These are phyloP conservation scores for Pseudobourletiella spinata DNA, from an alignment of 1,140 invertebrate genomes.

Conservation along the genomic window DNA sequence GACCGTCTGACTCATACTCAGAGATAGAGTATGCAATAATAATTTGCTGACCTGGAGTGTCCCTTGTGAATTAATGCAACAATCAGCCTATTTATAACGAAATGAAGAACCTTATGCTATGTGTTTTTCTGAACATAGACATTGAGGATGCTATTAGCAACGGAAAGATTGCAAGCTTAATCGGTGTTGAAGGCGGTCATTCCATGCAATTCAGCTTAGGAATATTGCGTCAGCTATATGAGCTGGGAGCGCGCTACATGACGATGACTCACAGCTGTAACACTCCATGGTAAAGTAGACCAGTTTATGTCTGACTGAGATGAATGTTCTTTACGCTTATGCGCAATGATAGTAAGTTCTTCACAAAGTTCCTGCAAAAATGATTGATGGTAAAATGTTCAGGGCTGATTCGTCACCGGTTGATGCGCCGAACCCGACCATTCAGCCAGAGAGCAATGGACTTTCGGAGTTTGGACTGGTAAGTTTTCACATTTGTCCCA, in stretches of 20 bases:
- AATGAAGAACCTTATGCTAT: background rate
- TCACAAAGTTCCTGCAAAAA: too few relatives aligned
- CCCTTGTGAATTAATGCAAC: background rate
- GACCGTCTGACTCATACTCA: background rate
- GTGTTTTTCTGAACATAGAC: slow-evolving; percentile 47
- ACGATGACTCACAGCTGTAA: slow-evolving; percentile 80
- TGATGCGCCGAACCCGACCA: background rate
- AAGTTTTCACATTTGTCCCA: background rate
- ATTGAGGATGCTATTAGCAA: slow-evolving; percentile 63
- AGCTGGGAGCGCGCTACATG: slow-evolving; percentile 70
- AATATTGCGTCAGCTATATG: slow-evolving; percentile 69
- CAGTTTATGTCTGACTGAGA: too few relatives aligned
- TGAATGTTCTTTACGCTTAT: background rate
- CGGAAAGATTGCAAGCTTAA: slow-evolving; percentile 59
- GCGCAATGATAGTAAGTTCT: background rate
- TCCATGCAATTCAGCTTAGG: slow-evolving; percentile 71
- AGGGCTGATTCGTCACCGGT: slow-evolving; percentile 28
- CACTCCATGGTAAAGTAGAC: slow-evolving; percentile 73
- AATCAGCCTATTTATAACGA: background rate
- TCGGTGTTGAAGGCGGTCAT: slow-evolving; percentile 62
- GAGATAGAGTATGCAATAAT: background rate
- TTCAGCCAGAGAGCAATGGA: slow-evolving; percentile 16
- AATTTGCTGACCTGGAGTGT: background rate
- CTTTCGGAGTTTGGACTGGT: slow-evolving; percentile 28
- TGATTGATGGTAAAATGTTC: background rate